Conservation (phyloP, 2,888 invertebrate genomes). For the Lepidochitona cinerea region DNA sequence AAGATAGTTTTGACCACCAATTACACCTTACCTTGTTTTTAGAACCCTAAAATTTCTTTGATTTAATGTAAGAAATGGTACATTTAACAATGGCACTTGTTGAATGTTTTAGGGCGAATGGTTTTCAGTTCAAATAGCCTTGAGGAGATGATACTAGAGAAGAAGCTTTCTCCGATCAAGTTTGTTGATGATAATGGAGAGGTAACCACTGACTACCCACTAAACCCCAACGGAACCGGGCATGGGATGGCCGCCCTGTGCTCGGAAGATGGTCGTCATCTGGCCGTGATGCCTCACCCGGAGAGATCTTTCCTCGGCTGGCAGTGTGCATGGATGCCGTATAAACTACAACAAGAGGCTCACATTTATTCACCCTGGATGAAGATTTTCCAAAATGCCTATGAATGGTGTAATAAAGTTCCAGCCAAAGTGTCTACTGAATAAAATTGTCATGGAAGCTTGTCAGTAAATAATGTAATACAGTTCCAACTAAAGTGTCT, state of each 20-base stretch:
- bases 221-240: constrained; percentile 82
- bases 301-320: constrained; percentile 91
- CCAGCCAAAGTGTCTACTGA: no score
- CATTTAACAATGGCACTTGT: no score
- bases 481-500: no score
- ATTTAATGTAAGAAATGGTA: no score
- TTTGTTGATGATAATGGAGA: constrained; percentile 86
- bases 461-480: no score
- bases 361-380: constrained; percentile 86
- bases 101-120: constrained; percentile 69
- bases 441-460: no score
- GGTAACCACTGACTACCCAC: constrained; percentile 81
- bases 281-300: constrained; percentile 99
- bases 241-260: constrained; percentile 91
- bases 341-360: constrained; percentile 47
- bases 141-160: constrained; percentile 59
- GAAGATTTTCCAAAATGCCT: constrained; percentile 90
- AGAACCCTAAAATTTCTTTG: no score
- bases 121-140: constrained; percentile 71
- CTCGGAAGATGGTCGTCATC: constrained; percentile 90
- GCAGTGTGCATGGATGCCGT: constrained; percentile 80
- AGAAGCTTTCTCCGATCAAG: constrained; percentile 82
- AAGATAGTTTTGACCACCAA: no score
- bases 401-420: constrained; percentile 70
- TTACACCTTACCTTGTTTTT: no score